Percentiles rank a stretch among this genome's conserved stretches.
These are phyloP conservation scores for Thunnus albacares DNA, from an alignment of 2,797 vertebrate species.

Conservation along the genomic window DNA sequence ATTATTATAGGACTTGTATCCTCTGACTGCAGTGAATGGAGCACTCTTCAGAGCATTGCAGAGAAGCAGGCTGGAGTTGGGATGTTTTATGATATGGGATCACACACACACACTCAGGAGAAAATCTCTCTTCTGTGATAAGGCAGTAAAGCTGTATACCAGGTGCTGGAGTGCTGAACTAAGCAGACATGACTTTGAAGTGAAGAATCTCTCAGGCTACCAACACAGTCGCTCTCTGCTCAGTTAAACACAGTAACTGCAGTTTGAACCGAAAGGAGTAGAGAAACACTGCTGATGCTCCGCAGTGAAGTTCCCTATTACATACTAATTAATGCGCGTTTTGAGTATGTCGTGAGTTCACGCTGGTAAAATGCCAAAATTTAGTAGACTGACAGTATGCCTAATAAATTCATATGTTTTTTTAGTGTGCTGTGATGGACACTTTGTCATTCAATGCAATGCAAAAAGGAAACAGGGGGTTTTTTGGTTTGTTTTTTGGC, in stretches of 20 bases:
- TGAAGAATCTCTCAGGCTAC: constrained; percentile 41
- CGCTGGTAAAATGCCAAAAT: neutral
- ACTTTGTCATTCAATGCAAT: neutral
- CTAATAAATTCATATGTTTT: neutral
- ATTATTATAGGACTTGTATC: neutral
- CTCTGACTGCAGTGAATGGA: neutral
- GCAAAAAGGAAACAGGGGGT: too few relatives aligned
- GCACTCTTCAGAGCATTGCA: constrained; percentile 7
- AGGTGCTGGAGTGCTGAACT: constrained; percentile 55
- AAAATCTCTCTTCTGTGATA: constrained; percentile 22
- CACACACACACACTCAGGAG: constrained; percentile 2
- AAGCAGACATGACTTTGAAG: constrained; percentile 45
- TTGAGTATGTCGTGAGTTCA: neutral
- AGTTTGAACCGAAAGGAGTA: constrained; percentile 13
- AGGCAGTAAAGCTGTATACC: constrained; percentile 21
- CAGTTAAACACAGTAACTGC: constrained; percentile 22
- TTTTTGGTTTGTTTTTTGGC: too few relatives aligned
- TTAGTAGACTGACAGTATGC: neutral
- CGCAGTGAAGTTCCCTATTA: neutral
- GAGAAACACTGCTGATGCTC: constrained; percentile 5
- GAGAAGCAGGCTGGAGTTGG: constrained; percentile 13
- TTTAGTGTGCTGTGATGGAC: too few relatives aligned
- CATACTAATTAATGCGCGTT: neutral
- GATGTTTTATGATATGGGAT: constrained; percentile 18
- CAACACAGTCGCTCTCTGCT: constrained; percentile 13